These are phyloP conservation scores for Nebria brevicollis DNA, from an alignment of 2,888 invertebrate species.

Conservation along the genomic window DNA sequence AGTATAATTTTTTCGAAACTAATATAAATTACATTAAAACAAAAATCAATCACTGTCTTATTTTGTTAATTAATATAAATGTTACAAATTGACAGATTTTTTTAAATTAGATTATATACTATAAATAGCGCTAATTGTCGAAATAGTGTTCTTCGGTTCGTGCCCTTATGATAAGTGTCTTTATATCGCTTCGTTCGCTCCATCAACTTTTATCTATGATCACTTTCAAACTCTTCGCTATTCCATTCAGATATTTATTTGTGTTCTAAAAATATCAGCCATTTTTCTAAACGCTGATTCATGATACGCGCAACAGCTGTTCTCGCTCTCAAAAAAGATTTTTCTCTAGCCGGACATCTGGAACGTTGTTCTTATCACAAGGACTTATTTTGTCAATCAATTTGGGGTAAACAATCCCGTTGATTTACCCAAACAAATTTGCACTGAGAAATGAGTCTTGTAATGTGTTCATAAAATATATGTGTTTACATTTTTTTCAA, in stretches of 20 bases:
- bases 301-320: conserved; percentile 23
- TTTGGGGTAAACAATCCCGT: background rate
- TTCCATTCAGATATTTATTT: conserved; percentile 24
- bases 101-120: too few species aligned
- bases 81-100: too few species aligned
- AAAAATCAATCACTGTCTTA: too few species aligned
- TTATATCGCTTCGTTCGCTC: background rate
- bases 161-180: background rate
- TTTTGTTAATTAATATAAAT: too few species aligned
- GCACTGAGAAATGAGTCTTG: background rate
- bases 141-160: too few species aligned
- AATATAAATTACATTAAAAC: too few species aligned
- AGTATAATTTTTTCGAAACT: too few species aligned
- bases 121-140: too few species aligned
- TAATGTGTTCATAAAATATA: background rate
- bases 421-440: background rate
- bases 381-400: conserved; percentile 4
- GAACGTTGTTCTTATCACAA: conserved; percentile 21
- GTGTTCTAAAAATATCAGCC: conserved; percentile 29
- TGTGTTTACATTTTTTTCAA: background rate
- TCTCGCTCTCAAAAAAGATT: conserved; percentile 16
- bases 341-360: conserved; percentile 21
- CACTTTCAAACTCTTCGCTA: background rate
- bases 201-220: background rate
- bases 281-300: conserved; percentile 7